Base-by-base conservation (phyloP, 2,113 vertebrate species). In the Xyliphius kryptos region DNA sequence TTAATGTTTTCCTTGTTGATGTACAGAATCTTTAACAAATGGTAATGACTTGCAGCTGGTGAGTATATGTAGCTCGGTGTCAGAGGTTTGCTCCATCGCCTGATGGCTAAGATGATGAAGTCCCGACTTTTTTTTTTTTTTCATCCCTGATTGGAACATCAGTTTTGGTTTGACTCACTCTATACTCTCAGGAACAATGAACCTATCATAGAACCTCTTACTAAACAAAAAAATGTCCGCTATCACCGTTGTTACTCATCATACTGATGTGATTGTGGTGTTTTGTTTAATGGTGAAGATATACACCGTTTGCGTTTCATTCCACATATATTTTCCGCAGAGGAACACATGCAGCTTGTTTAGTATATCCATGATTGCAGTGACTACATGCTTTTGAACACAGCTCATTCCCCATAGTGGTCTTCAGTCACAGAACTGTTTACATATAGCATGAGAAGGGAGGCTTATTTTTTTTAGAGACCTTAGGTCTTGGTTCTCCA, bases 1-100 rank as follows among this genome's bases (percentile, higher is more conserved):
- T 85, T 77, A 82, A 80, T 84, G 83, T 85, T 90, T 92, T 90
- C 87, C 77, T 90, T 89, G 88, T 89, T 87, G 86, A 88, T 83
- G 79, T 81, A 83, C 88, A 92, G 90, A 92, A 91, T 91, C 80
- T 90, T 82, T 91, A 91, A 90, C 89, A 90, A 91, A 90, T 86
- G 83, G 75, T 93, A 94, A 95, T 93, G 82, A 82, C 79, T 92
- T 83, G 78, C 94, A 95, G 91, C 90, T 94, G 93, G 82, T 84
- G 84, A 81, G 68, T 69, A 74, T 79, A 75, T 77, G 64, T 77
- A 70, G 78, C 66, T 16, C 48, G 53, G 73, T 73, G 78, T 82
- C 61, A 54, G 70, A 71, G 72, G 64, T 77, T 63, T 68, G 21
- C 57, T 66, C 17, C 51, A 41, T 77, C 75, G 76, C 71, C 75